Evolutionary conservation across 1,140 invertebrate genomes (phyloP), one percentile per base, ranked within the genome.

Genomic region (Papilio glaucus): DNA sequence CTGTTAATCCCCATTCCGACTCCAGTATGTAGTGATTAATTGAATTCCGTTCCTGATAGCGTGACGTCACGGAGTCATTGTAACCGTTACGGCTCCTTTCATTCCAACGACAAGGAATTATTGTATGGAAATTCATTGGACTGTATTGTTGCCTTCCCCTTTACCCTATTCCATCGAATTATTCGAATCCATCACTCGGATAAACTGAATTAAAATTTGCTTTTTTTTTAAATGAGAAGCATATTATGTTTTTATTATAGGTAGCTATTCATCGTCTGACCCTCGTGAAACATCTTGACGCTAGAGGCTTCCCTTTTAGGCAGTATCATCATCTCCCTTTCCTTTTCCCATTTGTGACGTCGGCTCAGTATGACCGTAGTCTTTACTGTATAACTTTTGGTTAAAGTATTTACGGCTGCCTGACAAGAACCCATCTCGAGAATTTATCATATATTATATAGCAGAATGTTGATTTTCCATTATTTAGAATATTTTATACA

Each of bases 41-140:
- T 65, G 62, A 65, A 65, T 65, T 39, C 33, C 5, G 62, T 65
- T 65, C 62, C 62, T 18, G 62, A 12, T 65, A 65, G 62, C 62
- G 62, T 41, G 62, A 65, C 37, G 62, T 39, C 29, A 65, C 62
- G 29, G 33, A 62, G 61, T 65, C 15, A 65, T 65, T 65, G 62
- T 65, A 39, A 37, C 37, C 29, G 33, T 39, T 38, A 65, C 62
- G 15, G 18, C 33, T 39, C 37, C 18, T 39, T 65, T 38, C 62
- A 24, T 65, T 65, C 29, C 26, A 21, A 38, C 29, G 26, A 65
- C 15, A 37, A 38, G 62, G 62, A 39, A 65, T 60, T 21, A 60
- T 65, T 65, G 33, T 65, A 65, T 65, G 33, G 37, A 18, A 38
- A 41, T 65, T 65, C 37, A 65, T 65, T 65, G 33, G 37, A 65